A percentile compares a stretch with the other conserved stretches of the same genome.
These are phyloP conservation scores for Amphiura filiformis DNA, from an alignment of 35 echinoderm and acorn worm genomes.

Conservation along the genomic window DNA sequence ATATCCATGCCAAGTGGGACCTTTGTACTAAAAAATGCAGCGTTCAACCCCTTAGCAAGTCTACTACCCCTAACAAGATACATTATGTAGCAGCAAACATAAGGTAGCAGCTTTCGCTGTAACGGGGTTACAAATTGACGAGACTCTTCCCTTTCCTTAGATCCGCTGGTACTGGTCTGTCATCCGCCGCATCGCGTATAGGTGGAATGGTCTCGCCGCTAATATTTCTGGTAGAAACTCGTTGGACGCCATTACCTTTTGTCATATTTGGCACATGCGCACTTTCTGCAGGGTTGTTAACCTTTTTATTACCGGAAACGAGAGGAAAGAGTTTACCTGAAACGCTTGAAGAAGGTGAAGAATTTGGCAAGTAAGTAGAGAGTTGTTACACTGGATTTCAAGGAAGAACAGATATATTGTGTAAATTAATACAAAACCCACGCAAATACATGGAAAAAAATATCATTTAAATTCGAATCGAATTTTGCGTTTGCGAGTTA, in stretches of 20 bases:
- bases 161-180: neutral
- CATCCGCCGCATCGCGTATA: constrained; percentile 1
- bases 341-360: constrained; percentile 64
- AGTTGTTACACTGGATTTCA: too few relatives aligned
- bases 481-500: too few relatives aligned
- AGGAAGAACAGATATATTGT: too few relatives aligned
- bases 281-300: constrained; percentile 38
- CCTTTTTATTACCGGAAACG: constrained; percentile 54
- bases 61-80: too few relatives aligned
- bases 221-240: constrained; percentile 31
- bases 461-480: too few relatives aligned
- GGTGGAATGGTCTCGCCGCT: constrained; percentile 39
- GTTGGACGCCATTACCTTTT: constrained; percentile 9
- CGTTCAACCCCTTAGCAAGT: too few relatives aligned
- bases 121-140: constrained; percentile 42
- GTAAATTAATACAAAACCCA: too few relatives aligned
- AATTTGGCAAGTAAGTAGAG: constrained; percentile 46
- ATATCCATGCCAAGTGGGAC: too few relatives aligned
- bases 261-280: constrained; percentile 34
- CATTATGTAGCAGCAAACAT: too few relatives aligned
- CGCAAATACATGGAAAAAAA: too few relatives aligned
- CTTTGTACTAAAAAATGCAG: too few relatives aligned
- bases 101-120: constrained; percentile 46
- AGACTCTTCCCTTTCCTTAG: constrained; percentile 20
- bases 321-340: constrained; percentile 30